Base-by-base conservation (phyloP, 2,888 invertebrate genomes). In the Pseudoips prasinana region DNA sequence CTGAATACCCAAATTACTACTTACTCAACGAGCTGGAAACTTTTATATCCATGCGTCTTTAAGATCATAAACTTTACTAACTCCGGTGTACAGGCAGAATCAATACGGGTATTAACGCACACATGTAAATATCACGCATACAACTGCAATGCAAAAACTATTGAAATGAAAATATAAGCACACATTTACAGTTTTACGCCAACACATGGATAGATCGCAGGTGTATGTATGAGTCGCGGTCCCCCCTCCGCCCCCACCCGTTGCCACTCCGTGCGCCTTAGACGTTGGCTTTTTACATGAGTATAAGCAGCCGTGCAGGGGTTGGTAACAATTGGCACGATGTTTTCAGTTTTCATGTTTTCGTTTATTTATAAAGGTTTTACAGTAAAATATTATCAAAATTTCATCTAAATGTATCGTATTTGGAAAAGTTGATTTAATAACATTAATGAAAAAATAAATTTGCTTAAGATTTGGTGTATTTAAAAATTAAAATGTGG, bases 211-310 rank as follows among this genome's bases (percentile, higher is more conserved):
- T 25, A 41, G 29, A 32, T 20, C 33, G 57, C 77, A 78, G 73
- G 78, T 78, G 71, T 76, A 64, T 78, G 71, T 73, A 72, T 59
- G 71, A 56, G 60, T 57, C 56, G 65, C 74, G 72, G 65, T 62
- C 44, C 39, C 46, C 59, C 38, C 51, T 58, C 47, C 58, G 47
- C 43, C 52, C 58, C 46, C 46, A 50, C 58, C 50, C 22, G 25
- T 36, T 50, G 46, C 50, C 46, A 29, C 52, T 62, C 54, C 54
- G 55, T 63, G 67, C 80, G 84, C 86, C 87, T 87, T 86, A 87
- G 87, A 87, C 84, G 83, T 80, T 85, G 78, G 83, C 83, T 87
- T 87, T 86, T 87, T 87, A 86, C 86, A 83, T 78, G 84, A 74
- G 71, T 74, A 73, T 76, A 81, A 84, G 82, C 79, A 81, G 73